These are phyloP conservation scores for Campylomormyrus numenius DNA, from an alignment of 2,113 vertebrate genomes.

Conservation along the genomic window DNA sequence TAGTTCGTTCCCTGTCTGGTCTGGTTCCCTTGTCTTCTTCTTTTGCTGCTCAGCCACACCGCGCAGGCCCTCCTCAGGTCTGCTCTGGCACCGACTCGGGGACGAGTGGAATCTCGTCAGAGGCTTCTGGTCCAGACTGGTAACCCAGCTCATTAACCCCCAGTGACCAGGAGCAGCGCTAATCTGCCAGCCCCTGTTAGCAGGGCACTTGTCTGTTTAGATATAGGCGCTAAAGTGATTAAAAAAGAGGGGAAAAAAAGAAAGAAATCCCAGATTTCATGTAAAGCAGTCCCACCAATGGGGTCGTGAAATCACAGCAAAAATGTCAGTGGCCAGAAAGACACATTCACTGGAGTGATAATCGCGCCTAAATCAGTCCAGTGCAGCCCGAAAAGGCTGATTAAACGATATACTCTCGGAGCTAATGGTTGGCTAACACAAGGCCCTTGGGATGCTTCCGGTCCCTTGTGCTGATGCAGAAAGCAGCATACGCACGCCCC, in stretches of 20 bases:
- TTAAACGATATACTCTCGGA: not conserved
- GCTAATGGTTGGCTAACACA: not conserved
- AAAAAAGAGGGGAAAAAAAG: not conserved
- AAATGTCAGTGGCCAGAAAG: not conserved
- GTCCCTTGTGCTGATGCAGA: not conserved
- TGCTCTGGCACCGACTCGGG: not conserved
- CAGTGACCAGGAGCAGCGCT: not conserved
- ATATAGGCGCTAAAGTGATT: not conserved
- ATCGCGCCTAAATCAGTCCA: not conserved
- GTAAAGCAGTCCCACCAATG: not conserved
- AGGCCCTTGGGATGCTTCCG: not conserved
- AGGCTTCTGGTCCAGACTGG: not conserved
- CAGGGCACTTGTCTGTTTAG: not conserved
- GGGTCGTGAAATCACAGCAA: not conserved
- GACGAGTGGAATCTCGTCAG: not conserved
- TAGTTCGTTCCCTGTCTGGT: not conserved
- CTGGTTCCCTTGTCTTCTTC: not conserved
- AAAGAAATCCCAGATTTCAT: not conserved
- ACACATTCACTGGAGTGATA: not conserved
- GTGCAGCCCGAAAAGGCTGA: not conserved
- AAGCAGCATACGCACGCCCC: not conserved
- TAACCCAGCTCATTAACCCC: not conserved
- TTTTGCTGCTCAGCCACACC: not conserved
- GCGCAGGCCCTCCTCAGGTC: not conserved
- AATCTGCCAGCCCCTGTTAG: not conserved